phyloP scores from a whole-genome alignment of 2,797 vertebrate species.

The Anguilla marmorata region DNA sequence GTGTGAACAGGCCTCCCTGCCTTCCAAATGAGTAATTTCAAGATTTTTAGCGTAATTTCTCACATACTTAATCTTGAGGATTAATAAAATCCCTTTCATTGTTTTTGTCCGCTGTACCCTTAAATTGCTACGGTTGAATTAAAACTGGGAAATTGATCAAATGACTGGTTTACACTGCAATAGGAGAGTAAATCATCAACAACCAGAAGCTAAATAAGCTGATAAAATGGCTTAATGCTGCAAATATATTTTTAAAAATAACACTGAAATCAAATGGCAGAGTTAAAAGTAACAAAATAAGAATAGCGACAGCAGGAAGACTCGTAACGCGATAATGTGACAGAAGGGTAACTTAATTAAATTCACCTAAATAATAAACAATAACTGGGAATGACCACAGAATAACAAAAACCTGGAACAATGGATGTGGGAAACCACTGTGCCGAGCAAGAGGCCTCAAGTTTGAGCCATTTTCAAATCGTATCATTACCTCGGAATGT shows the following conservation, averaged over 20 bases:
- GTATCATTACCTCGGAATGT: background rate
- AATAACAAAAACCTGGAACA: background rate
- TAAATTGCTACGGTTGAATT: background rate
- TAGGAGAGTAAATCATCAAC: background rate
- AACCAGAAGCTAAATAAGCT: background rate
- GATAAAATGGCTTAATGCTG: background rate
- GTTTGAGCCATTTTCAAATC: background rate
- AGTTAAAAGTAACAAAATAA: background rate
- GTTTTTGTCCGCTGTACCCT: background rate
- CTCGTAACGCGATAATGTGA: background rate
- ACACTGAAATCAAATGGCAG: background rate
- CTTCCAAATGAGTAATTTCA: background rate
- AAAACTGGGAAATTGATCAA: background rate
- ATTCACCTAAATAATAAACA: background rate
- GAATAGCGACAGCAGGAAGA: background rate
- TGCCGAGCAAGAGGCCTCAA: background rate
- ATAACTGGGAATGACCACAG: conserved; percentile 12
- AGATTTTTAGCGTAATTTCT: background rate
- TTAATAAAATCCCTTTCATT: background rate
- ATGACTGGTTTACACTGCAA: background rate
- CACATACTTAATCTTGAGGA: background rate
- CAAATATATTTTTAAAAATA: background rate
- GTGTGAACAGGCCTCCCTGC: background rate
- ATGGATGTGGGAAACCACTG: background rate
- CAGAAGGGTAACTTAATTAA: background rate